These are phyloP conservation scores for Lacanobia wlatinum DNA, from an alignment of 2,888 invertebrate species.

Conservation along the genomic window DNA sequence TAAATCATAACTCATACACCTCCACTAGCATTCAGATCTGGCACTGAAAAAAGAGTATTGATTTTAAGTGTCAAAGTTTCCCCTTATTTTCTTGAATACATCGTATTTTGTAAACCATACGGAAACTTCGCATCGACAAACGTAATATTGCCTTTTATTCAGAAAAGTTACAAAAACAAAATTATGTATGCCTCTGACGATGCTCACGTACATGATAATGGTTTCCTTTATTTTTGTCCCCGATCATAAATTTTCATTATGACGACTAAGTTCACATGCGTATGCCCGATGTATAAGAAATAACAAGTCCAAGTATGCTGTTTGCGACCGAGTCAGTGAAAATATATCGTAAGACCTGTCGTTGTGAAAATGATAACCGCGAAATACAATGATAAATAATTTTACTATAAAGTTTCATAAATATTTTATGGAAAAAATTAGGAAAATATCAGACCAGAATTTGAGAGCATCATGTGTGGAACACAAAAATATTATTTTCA, in stretches of 20 bases:
- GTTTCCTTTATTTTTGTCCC: conserved; percentile 60
- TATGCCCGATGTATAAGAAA: conserved; percentile 45
- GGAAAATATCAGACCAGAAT: too few relatives aligned
- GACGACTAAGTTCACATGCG: conserved; percentile 45
- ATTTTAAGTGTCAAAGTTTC: neutral
- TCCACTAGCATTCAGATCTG: too few relatives aligned
- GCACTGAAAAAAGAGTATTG: neutral
- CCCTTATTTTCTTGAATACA: neutral
- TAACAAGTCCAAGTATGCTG: conserved; percentile 32
- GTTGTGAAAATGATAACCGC: neutral
- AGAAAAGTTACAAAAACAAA: conserved; percentile 34
- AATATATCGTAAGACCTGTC: conserved; percentile 7
- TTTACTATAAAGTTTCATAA: too few relatives aligned
- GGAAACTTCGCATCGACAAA: neutral
- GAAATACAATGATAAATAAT: too few relatives aligned
- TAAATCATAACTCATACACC: too few relatives aligned
- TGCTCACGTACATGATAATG: conserved; percentile 52
- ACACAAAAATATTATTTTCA: neutral
- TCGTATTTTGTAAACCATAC: neutral
- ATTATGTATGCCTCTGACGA: conserved; percentile 52
- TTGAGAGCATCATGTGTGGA: too few relatives aligned
- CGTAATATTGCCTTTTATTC: conserved; percentile 20
- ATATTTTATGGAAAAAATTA: too few relatives aligned
- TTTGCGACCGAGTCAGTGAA: conserved; percentile 20
- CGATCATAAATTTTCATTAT: conserved; percentile 64